phyloP scores from a whole-genome alignment of 2,113 vertebrate species.

The Proteles cristata region DNA sequence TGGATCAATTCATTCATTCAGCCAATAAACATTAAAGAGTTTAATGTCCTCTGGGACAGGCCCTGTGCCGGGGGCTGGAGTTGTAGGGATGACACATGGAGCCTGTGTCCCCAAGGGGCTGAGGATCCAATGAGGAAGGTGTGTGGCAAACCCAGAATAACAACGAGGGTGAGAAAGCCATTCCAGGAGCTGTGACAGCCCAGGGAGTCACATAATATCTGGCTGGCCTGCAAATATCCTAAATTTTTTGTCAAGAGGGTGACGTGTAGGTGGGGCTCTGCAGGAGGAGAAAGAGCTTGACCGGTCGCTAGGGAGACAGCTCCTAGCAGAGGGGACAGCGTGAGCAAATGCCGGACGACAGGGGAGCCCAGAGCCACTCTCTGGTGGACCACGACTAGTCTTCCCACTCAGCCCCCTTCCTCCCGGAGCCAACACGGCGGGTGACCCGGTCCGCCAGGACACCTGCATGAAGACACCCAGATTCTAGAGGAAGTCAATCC shows the following conservation, averaged over 20 bases:
- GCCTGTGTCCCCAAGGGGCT: background rate
- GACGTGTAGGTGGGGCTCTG: background rate
- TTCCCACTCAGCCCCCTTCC: too few relatives aligned
- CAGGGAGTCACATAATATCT: background rate
- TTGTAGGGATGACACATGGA: background rate
- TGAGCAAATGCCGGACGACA: rapidly evolving
- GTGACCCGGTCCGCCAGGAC: rapidly evolving
- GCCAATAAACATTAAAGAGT: background rate
- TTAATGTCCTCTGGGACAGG: background rate
- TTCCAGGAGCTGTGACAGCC: background rate
- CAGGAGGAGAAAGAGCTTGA: background rate
- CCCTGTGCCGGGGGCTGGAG: background rate
- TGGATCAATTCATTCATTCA: background rate
- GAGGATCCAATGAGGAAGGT: background rate
- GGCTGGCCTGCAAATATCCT: background rate
- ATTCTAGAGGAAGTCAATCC: background rate
- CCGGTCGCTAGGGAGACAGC: rapidly evolving
- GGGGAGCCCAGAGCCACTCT: background rate
- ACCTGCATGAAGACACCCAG: background rate
- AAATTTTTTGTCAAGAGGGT: background rate
- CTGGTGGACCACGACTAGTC: rapidly evolving
- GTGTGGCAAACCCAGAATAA: background rate
- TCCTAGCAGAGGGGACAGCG: background rate
- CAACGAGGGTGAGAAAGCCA: background rate
- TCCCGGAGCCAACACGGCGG: background rate